phyloP scores from a whole-genome alignment of 1,140 invertebrate species.

The Copidosoma floridanum region DNA sequence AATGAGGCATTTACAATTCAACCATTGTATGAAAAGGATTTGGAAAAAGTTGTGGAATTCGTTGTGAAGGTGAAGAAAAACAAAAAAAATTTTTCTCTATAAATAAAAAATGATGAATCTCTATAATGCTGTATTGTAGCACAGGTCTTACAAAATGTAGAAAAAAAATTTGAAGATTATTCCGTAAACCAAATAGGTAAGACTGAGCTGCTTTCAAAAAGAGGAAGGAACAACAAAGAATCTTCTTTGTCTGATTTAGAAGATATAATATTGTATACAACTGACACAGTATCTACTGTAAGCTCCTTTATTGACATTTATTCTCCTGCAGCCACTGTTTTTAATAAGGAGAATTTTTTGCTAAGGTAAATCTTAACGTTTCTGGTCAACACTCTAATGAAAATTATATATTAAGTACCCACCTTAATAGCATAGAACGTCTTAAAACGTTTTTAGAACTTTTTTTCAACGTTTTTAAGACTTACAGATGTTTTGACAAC shows the following conservation, averaged over 20 bases:
- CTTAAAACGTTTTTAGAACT: no score
- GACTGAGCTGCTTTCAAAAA: constrained; percentile 54
- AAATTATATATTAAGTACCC: no score
- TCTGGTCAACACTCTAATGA: no score
- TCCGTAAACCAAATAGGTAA: constrained; percentile 42
- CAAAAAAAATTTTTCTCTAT: not conserved
- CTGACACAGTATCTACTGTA: constrained; percentile 70
- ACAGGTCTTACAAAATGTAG: constrained; percentile 41
- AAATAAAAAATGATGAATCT: not conserved
- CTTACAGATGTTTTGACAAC: no score
- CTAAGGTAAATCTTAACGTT: no score
- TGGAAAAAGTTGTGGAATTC: constrained; percentile 60
- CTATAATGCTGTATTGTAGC: constrained; percentile 13
- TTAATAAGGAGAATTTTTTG: constrained; percentile 60
- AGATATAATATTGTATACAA: constrained; percentile 69
- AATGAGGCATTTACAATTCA: constrained; percentile 68
- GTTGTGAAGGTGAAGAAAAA: constrained; percentile 46
- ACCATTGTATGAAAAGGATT: constrained; percentile 73
- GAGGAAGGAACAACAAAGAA: constrained; percentile 30
- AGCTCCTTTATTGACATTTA: constrained; percentile 66
- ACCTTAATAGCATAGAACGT: no score
- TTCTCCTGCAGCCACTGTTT: constrained; percentile 49
- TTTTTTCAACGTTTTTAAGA: no score
- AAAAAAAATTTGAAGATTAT: constrained; percentile 38
- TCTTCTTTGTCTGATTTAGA: constrained; percentile 58